Percentiles rank a stretch among this genome's conserved stretches.
phyloP scores from a whole-genome alignment of 37 sponge, comb jelly and placozoan species.

The Dysidea cf. avara region DNA sequence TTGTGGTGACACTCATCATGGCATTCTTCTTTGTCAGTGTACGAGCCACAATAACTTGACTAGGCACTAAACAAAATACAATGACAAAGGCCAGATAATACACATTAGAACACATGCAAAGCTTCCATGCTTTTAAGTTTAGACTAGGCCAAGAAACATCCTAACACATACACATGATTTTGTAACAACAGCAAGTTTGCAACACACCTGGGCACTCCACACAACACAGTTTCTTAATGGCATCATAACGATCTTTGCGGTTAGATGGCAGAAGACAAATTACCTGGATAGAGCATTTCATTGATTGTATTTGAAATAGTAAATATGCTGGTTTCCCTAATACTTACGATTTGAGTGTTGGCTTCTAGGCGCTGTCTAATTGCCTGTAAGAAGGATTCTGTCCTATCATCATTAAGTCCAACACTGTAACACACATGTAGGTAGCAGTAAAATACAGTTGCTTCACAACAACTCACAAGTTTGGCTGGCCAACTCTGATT shows the following conservation, averaged over 20 bases:
- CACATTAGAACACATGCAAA: not conserved
- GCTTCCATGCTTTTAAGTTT: not conserved
- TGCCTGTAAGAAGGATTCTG: slow-evolving; percentile 65
- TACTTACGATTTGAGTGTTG: slow-evolving; percentile 43
- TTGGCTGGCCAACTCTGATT: slow-evolving; percentile 36
- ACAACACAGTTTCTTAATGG: slow-evolving; percentile 95
- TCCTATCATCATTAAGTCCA: slow-evolving; percentile 65
- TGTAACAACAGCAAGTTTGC: not conserved
- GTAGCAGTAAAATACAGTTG: not conserved
- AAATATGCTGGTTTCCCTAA: not conserved
- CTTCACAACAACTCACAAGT: slow-evolving; percentile 7
- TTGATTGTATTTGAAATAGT: not conserved
- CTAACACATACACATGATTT: not conserved
- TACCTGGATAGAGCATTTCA: slow-evolving; percentile 43
- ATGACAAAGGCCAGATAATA: not conserved
- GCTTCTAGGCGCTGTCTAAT: slow-evolving; percentile 27
- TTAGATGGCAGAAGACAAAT: slow-evolving; percentile 78
- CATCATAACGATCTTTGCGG: slow-evolving; percentile 92
- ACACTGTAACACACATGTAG: slow-evolving; percentile 1
- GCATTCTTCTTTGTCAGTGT: slow-evolving; percentile 76
- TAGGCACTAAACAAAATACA: slow-evolving; percentile 56
- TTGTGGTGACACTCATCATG: slow-evolving; percentile 92
- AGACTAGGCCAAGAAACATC: not conserved
- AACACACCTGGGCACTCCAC: slow-evolving; percentile 66
- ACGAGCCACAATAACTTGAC: slow-evolving; percentile 71